Base-by-base conservation (phyloP, 2,888 invertebrate genomes). In the Mesochorus sp. region DNA sequence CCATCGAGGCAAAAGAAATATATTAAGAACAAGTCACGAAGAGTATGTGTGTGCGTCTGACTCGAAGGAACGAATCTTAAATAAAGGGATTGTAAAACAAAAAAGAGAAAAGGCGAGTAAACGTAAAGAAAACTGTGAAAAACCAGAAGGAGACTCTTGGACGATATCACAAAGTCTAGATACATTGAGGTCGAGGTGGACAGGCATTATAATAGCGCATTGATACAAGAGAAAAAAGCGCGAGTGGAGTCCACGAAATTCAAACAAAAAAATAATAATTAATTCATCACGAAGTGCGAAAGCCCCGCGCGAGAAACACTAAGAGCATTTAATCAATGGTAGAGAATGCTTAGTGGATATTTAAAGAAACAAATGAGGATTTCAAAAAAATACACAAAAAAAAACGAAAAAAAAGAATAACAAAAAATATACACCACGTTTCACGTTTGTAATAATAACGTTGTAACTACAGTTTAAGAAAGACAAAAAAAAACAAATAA, bases 251-350 rank as follows among this genome's bases (percentile, higher is more conserved):
- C 24, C 8, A 55, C 37, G 28, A 53, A 44, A 64, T 21, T 12
- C 26, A 31, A 17, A 67, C 55, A 76, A 49, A 68, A 67, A 76
- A 49, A 75, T 62, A 77, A 47, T 75, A 67, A 76, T 75, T 61
- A 76, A 78, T 71, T 59, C 64, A 70, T 76, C 64, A 71, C 66
- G 74, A 51, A 68, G 77, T 77, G 77, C 73, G 62, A 72, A 76
- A 72, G 79, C 59, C 78, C 42, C 62, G 31, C 53, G 51, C 44
- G 59, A 51, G 81, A n/a, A n/a, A 82, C 86, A 87, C 87, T 86
- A 86, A 85, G 88, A 89, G 88, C 88, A 88, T 89, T 88, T 89
- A 89, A 89, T 89, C 89, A 89, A 89, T 85, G 86, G 85, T 88
- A 87, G 87, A 79, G 80, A 85, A 86, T 85, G 87, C 85, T 85